Evolutionary conservation across 2,888 invertebrate species (phyloP).

Genomic region (Dynastes maya): DNA sequence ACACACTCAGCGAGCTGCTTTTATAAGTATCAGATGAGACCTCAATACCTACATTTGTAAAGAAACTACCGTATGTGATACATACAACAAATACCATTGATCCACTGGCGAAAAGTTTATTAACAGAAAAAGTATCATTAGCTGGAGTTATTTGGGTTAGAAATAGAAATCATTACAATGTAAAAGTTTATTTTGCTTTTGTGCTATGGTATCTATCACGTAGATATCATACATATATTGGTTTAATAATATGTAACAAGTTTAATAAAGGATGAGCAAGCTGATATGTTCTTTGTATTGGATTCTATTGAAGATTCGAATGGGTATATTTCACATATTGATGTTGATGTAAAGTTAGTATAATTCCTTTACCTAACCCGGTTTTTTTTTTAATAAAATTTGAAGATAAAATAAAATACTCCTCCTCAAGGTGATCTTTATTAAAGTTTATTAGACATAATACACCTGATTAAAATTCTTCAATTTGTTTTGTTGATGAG

Average conservation of each 20-base stretch:
- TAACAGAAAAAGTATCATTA: constrained; percentile 37
- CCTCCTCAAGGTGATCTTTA: no score
- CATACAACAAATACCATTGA: constrained; percentile 32
- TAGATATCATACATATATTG: background rate
- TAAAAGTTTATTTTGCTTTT: constrained; percentile 22
- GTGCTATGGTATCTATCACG: background rate
- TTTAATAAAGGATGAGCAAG: background rate
- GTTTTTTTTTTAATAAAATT: no score
- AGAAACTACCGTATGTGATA: constrained; percentile 45
- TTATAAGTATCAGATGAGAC: constrained; percentile 66
- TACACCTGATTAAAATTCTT: no score
- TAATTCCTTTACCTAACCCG: no score
- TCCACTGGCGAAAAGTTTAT: constrained; percentile 20
- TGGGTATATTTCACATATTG: no score
- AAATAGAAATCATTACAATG: constrained; percentile 37
- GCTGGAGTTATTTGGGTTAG: constrained; percentile 30
- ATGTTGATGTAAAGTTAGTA: no score
- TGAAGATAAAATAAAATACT: no score
- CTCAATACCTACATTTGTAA: constrained; percentile 64
- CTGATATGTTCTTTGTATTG: no score
- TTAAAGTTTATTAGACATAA: no score
- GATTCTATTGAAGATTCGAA: no score
- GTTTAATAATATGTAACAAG: background rate
- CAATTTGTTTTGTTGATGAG: no score
- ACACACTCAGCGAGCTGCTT: constrained; percentile 55